A percentile compares a stretch with the other conserved stretches of the same genome.
Evolutionary conservation across 2,113 vertebrate genomes (phyloP).

Genomic region (Xiphophorus hellerii): DNA sequence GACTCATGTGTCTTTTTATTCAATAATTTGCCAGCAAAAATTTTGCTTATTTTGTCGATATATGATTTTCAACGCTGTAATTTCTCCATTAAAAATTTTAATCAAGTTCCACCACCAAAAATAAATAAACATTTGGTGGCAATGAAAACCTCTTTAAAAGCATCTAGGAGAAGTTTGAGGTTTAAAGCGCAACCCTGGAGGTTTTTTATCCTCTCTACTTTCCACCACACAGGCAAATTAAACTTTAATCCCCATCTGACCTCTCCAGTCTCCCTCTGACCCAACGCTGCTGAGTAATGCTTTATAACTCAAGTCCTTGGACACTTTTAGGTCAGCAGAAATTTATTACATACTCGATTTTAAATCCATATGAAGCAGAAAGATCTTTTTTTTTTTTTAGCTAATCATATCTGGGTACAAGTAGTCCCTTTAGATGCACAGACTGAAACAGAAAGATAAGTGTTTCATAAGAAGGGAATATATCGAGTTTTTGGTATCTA

Average conservation of each 20-base stretch:
- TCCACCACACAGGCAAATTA: conserved; percentile 27
- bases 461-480: conserved; percentile 34
- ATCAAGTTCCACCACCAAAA: too few species aligned
- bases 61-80: too few species aligned
- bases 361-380: conserved; percentile 5
- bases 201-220: conserved; percentile 9
- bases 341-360: conserved; percentile 16
- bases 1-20: too few species aligned
- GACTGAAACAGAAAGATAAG: conserved; percentile 4
- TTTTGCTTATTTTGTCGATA: too few species aligned
- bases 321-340: conserved; percentile 10
- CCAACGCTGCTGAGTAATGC: conserved; percentile 8
- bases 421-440: not conserved
- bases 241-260: conserved; percentile 40
- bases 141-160: conserved; percentile 1
- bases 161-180: not conserved
- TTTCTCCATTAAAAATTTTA: too few species aligned
- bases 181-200: conserved; percentile 12
- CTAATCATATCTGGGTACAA: not conserved
- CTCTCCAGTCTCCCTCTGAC: conserved; percentile 36
- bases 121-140: not conserved
- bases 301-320: conserved; percentile 1
- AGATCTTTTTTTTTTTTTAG: not conserved
- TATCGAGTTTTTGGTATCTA: conserved; percentile 4
- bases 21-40: too few species aligned